A percentile compares a stretch with the other conserved stretches of the same genome.
Evolutionary conservation across 2,113 vertebrate genomes (phyloP).

Genomic region (Myotis yumanensis): DNA sequence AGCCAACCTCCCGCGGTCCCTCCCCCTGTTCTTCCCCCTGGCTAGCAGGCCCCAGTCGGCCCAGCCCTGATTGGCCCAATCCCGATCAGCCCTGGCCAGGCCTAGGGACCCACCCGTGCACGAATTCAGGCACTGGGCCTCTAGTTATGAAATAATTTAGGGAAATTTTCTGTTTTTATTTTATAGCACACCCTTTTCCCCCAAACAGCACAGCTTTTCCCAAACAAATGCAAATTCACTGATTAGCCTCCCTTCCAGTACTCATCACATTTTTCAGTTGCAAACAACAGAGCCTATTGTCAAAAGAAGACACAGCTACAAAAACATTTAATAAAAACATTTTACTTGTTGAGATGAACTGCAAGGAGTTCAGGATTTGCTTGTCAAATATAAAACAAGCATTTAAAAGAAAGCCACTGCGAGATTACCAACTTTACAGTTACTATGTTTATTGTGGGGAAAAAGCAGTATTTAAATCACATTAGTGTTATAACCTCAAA

Average conservation of each 20-base stretch:
- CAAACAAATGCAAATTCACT: too few relatives aligned
- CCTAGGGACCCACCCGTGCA: too few relatives aligned
- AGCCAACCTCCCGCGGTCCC: too few relatives aligned
- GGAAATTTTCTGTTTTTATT: neutral
- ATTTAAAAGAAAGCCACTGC: neutral
- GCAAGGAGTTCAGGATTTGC: neutral
- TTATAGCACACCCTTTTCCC: neutral
- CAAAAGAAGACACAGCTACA: constrained; percentile 27
- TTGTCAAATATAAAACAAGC: neutral
- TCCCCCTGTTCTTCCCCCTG: too few relatives aligned
- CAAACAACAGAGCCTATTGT: neutral
- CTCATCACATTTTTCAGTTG: neutral
- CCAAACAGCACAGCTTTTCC: neutral
- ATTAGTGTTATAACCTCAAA: neutral
- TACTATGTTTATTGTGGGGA: neutral
- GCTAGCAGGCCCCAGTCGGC: too few relatives aligned
- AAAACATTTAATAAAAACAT: neutral
- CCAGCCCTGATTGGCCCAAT: too few relatives aligned
- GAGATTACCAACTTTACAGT: neutral
- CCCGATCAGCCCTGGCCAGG: too few relatives aligned
- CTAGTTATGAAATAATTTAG: constrained; percentile 1
- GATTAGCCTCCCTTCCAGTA: neutral
- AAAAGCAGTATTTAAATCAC: neutral
- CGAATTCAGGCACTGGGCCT: too few relatives aligned
- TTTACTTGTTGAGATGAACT: neutral